These are phyloP conservation scores for Mormyrops boulengeri DNA, from an alignment of 2,797 vertebrate genomes.

Conservation along the genomic window DNA sequence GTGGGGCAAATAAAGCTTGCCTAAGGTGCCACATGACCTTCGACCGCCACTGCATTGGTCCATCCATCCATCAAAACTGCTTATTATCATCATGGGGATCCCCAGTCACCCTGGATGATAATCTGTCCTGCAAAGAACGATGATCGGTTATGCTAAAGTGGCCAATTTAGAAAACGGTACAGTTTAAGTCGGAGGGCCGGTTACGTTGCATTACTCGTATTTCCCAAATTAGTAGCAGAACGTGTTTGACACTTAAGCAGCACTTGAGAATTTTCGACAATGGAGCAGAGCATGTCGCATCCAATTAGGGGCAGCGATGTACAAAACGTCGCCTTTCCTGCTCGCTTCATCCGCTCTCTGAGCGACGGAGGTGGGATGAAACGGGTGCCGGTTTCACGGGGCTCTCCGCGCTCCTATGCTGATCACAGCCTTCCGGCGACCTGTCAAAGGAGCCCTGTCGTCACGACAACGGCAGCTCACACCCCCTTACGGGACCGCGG, in stretches of 20 bases:
- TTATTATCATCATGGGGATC: neutral
- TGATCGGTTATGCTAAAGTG: neutral
- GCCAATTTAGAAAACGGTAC: neutral
- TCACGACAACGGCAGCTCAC: neutral
- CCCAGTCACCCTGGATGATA: neutral
- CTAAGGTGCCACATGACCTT: too few relatives aligned
- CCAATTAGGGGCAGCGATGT: conserved; percentile 1
- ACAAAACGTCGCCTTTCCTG: neutral
- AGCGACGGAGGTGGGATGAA: neutral
- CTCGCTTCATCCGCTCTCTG: neutral
- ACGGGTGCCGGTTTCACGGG: neutral
- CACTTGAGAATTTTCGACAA: neutral
- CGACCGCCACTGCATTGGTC: neutral
- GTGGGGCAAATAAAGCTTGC: neutral
- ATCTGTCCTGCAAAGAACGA: neutral
- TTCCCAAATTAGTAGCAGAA: neutral
- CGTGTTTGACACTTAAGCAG: neutral
- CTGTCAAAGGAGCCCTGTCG: neutral
- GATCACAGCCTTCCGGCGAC: conserved; percentile 2
- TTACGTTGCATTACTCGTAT: neutral
- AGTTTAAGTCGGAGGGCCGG: neutral
- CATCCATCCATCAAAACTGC: neutral
- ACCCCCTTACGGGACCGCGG: neutral
- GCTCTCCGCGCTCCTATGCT: neutral
- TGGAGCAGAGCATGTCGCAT: neutral